Conservation (phyloP, 37 sponge, comb jelly and placozoan species). For the Oopsacas minuta region DNA sequence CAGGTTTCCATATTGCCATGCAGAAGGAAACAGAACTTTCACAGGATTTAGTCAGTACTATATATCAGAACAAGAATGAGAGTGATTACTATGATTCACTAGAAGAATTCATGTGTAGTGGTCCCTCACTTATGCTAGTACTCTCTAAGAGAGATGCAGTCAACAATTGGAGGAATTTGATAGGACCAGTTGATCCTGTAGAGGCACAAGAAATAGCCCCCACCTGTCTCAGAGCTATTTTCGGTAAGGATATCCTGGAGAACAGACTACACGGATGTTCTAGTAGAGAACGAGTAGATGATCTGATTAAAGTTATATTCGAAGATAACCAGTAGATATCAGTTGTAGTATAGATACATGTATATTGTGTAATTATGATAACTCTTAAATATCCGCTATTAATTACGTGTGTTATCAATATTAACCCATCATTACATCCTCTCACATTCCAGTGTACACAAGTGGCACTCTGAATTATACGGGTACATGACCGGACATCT, state of each 20-base stretch:
- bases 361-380: background rate
- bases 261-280: conserved; percentile 85
- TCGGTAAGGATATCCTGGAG: conserved; percentile 60
- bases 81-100: conserved; percentile 82
- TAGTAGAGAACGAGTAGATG: conserved; percentile 39
- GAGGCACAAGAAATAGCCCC: conserved; percentile 63
- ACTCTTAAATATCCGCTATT: no score
- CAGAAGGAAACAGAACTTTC: conserved; percentile 77
- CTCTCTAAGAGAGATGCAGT: conserved; percentile 76
- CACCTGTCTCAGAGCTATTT: conserved; percentile 52
- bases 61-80: conserved; percentile 76
- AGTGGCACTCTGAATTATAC: no score
- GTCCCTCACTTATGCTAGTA: conserved; percentile 88
- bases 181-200: conserved; percentile 75
- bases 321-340: conserved; percentile 33
- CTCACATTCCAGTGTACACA: no score
- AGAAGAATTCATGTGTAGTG: conserved; percentile 72
- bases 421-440: no score
- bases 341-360: background rate
- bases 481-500: no score
- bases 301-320: conserved; percentile 50
- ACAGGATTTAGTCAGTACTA: conserved; percentile 80
- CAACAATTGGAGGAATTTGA: conserved; percentile 65
- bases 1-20: conserved; percentile 76
- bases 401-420: no score